Evolutionary conservation across 2,888 invertebrate species (phyloP), one percentile per base, ranked within the genome.

Genomic region (Teinopalpus imperialis): DNA sequence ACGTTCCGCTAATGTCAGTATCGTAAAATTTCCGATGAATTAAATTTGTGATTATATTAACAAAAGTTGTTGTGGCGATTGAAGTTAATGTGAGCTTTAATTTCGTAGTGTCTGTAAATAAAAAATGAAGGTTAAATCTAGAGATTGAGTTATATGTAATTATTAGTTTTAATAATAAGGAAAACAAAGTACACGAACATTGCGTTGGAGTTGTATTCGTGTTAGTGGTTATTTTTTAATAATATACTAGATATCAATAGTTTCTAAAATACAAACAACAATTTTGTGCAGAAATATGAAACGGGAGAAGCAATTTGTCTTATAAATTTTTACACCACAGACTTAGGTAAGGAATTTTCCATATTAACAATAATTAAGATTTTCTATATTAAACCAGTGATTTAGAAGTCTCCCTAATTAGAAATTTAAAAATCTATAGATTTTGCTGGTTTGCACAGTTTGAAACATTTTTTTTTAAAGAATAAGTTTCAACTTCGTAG

Each of bases 21-120:
- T 8, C 40, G 47, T 46, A 59, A 64, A 60, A 62, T 67, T 70
- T 64, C 63, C 68, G 69, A 54, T 36, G 36, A 49, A 54, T 53
- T 56, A 51, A 41, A 32, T 36, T 40, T 41, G 37, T 49, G 43
- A 43, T 39, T 42, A 21, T 32, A 42, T 12, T 9, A 1, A 29
- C 7, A 29, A 23, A 47, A 41, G 30, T 26, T 20, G 21, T n/a
- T 9, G 20, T 24, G 18, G 7, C 3, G 3, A 8, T 34, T n/a
- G 6, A n/a, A 40, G 9, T 10, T 34, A 13, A 13, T 27, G 21
- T 46, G 21, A 16, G 20, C 7, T 7, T 20, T 40, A 9, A 13
- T 29, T 26, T 12, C 14, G 7, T 12, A 12, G 6, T 32, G 14
- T 23, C 12, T 29, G 16, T 4, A 13, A 10, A 21, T 27, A 8